A percentile compares a stretch with the other conserved stretches of the same genome.
Evolutionary conservation across 2,113 vertebrate genomes (phyloP).

Genomic region (Seriola rivoliana): DNA sequence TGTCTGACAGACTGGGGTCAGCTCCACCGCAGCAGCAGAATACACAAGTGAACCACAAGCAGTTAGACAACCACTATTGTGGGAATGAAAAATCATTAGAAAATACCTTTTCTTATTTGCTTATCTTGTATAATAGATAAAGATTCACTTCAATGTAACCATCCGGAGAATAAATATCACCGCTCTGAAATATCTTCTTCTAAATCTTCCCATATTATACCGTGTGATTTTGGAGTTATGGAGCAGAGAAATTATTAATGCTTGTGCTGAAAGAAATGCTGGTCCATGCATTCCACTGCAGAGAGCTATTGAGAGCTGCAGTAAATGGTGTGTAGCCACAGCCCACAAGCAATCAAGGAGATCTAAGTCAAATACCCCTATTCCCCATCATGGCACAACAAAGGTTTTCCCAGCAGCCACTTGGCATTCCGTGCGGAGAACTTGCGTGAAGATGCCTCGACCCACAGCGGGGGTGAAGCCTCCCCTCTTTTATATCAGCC

Average conservation of each 20-base stretch:
- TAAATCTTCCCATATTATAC: neutral
- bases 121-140: neutral
- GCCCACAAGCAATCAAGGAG: constrained; percentile 69
- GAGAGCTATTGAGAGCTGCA: constrained; percentile 40
- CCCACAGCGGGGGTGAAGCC: constrained; percentile 59
- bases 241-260: constrained; percentile 41
- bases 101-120: neutral
- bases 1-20: constrained; percentile 49
- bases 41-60: neutral
- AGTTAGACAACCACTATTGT: neutral
- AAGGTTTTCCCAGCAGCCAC: constrained; percentile 82
- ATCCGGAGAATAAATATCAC: neutral
- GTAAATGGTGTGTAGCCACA: constrained; percentile 65
- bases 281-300: constrained; percentile 45
- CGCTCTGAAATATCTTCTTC: neutral
- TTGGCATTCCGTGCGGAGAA: constrained; percentile 79
- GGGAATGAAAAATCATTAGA: neutral
- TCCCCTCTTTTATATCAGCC: constrained; percentile 58
- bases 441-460: constrained; percentile 64
- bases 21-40: neutral
- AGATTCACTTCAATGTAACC: neutral
- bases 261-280: constrained; percentile 32
- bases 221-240: neutral
- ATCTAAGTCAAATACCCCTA: constrained; percentile 86
- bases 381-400: constrained; percentile 79